A percentile compares a stretch with the other conserved stretches of the same genome.
phyloP scores from a whole-genome alignment of 2,113 vertebrate genomes.

The Phyllostomus discolor region DNA sequence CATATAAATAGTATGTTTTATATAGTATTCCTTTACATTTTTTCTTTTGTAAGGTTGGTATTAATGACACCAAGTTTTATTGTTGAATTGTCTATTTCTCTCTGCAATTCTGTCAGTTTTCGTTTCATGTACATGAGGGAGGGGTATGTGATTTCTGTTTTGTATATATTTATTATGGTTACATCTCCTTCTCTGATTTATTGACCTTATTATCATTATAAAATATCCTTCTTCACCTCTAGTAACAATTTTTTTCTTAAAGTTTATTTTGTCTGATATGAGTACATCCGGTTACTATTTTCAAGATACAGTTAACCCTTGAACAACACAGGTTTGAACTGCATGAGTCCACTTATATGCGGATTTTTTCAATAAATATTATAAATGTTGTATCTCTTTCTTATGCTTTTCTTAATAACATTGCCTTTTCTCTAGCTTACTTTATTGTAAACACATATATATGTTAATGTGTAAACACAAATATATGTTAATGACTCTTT shows the following conservation, averaged over 20 bases:
- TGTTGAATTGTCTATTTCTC: conserved; percentile 20
- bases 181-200: not conserved
- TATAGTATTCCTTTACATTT: not conserved
- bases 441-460: not conserved
- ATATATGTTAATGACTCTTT: not conserved
- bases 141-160: not conserved
- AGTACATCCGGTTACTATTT: not conserved
- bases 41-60: not conserved
- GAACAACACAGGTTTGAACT: not conserved
- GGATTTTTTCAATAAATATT: not conserved
- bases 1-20: not conserved
- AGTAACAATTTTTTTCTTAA: conserved; percentile 20
- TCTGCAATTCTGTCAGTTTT: not conserved
- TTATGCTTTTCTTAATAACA: not conserved
- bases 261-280: conserved; percentile 17
- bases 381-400: not conserved
- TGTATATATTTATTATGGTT: conserved; percentile 17
- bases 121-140: not conserved
- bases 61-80: not conserved
- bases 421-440: not conserved
- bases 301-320: not conserved
- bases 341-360: not conserved
- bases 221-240: not conserved
- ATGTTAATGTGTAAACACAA: not conserved
- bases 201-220: not conserved